These are phyloP conservation scores for Nematostella vectensis DNA, from an alignment of 92 coral and sea anemone genomes.

Conservation along the genomic window DNA sequence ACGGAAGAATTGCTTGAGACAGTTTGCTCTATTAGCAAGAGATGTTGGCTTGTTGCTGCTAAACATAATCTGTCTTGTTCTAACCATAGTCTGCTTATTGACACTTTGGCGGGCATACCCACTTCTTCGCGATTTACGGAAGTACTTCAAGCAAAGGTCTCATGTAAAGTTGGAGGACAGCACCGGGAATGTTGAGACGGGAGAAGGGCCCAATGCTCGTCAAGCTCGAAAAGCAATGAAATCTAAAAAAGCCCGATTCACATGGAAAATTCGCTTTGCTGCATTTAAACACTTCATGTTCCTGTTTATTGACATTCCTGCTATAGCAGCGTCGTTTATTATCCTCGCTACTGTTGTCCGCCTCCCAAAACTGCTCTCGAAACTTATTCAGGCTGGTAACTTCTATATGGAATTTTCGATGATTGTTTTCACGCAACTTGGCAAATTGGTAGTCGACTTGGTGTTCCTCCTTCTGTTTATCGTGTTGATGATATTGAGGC, in stretches of 20 bases:
- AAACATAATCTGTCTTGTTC: conserved; percentile 62
- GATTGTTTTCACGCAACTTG: conserved; percentile 56
- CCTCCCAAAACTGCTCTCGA: conserved; percentile 67
- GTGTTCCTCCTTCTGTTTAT: conserved; percentile 70
- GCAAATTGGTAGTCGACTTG: conserved; percentile 58
- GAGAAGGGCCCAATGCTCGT: neutral
- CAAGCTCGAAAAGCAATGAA: conserved; percentile 3
- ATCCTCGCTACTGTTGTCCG: conserved; percentile 71
- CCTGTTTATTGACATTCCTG: conserved; percentile 82
- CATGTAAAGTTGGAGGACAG: conserved; percentile 2
- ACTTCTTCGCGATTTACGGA: conserved; percentile 53
- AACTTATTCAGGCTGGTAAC: conserved; percentile 75
- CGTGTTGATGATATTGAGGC: conserved; percentile 79
- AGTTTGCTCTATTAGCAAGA: conserved; percentile 58
- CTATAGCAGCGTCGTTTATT: conserved; percentile 54
- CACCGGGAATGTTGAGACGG: conserved; percentile 5
- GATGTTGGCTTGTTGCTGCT: conserved; percentile 74
- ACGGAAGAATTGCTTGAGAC: conserved; percentile 55
- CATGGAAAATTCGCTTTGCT: conserved; percentile 91
- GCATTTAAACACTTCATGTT: conserved; percentile 69
- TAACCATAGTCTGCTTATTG: conserved; percentile 41
- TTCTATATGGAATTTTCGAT: conserved; percentile 90
- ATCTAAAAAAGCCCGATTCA: conserved; percentile 12
- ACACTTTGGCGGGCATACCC: conserved; percentile 94
- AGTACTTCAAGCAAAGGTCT: conserved; percentile 51